Evolutionary conservation across 2,113 vertebrate genomes (phyloP), one percentile per base, ranked within the genome.

Genomic region (Ia io): DNA sequence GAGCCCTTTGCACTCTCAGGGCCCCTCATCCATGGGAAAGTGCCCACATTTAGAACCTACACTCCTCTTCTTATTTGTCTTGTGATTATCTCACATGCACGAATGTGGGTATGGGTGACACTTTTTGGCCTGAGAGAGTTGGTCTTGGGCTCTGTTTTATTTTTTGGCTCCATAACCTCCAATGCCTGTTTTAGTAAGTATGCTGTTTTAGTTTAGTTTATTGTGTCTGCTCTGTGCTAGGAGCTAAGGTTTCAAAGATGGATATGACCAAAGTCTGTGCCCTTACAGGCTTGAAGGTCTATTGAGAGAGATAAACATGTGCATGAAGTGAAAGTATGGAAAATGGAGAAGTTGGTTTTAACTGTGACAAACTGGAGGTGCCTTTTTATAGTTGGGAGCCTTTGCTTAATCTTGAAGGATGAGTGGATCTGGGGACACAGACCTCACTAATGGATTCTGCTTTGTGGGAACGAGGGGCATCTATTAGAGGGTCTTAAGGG

Each of bases 391-490:
- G 32, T 18, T 32, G 51, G 30, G 49, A 79, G 63, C 22, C 35
- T 90, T 84, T 70, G 69, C 61, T 91, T 95, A 40, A 12, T 85
- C 30, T 78, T 83, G 44, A 82, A 76, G n/a, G 37, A 78, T 67
- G 40, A 71, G 12, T 88, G 51, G 35, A 67, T 89, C 25, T 10
- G 17, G 40, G 35, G 20, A 40, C 5, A 42, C 11, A 28, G 16
- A 37, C 51, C 32, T 96, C 69, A 65, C 9, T 87, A 95, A 44
- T 65, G 73, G 83, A 91, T 91, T 96, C 51, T 65, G 20, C 35
- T 88, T 94, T 63, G 18, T 91, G 11, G n/a, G 6, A 56, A 65
- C 9, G 16, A 79, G 5, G 5, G 25, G 0, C 11, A 53, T 22
- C 5, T 42, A 3, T 61, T 71, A 63, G 49, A 79, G 89, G 51